A percentile compares a stretch with the other conserved stretches of the same genome.
Conservation (phyloP, 2,888 invertebrate species). For the Microctonus brassicae region DNA sequence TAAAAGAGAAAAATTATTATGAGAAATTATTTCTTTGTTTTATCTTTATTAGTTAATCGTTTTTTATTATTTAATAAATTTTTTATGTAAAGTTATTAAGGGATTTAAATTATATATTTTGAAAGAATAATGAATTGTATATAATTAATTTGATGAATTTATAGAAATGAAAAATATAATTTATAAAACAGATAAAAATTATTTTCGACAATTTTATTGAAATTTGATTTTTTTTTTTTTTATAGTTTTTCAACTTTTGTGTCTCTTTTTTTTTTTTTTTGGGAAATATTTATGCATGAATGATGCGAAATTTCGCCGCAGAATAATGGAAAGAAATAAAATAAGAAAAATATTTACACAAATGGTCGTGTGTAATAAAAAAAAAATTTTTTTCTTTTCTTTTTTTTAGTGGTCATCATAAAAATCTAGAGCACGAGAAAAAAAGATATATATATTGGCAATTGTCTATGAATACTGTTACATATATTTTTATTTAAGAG, state of each 20-base stretch:
- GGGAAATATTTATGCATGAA: neutral
- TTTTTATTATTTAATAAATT: neutral
- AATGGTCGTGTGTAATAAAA: neutral
- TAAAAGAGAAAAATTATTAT: neutral
- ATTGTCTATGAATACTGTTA: no score
- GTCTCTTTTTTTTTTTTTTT: neutral
- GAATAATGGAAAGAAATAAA: neutral
- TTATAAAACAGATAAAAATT: no score
- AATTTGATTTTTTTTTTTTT: neutral
- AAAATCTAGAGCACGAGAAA: constrained; percentile 1
- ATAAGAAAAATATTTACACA: neutral
- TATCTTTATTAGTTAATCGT: no score
- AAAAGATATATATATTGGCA: neutral
- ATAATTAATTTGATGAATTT: no score
- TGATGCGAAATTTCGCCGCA: neutral
- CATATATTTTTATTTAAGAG: neutral
- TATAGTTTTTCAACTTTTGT: neutral
- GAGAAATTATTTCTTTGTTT: no score
- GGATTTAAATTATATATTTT: no score
- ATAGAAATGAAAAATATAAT: no score
- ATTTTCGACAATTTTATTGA: no score
- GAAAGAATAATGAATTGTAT: no score
- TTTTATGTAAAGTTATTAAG: no score
- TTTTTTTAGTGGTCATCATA: neutral
- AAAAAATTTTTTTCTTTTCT: no score